These are phyloP conservation scores for Cephalopachus bancanus DNA, from an alignment of 2,797 vertebrate species.

Conservation along the genomic window DNA sequence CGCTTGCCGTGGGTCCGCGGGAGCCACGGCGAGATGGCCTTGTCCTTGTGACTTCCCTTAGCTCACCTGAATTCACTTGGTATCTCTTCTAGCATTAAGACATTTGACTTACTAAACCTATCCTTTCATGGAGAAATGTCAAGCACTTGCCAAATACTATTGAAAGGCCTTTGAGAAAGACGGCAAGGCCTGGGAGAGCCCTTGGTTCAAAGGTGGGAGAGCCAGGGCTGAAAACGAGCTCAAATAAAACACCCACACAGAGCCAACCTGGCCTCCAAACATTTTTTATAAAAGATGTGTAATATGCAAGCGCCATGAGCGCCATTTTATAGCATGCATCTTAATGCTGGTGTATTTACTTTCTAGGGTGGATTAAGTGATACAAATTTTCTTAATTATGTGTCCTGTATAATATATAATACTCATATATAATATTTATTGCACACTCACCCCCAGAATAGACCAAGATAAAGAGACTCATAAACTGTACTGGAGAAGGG, in stretches of 20 bases:
- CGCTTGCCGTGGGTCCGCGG: background rate
- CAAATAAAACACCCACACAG: background rate
- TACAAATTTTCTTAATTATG: slow-evolving; percentile 78
- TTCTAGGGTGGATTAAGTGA: slow-evolving; percentile 69
- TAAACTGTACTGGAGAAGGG: slow-evolving; percentile 63
- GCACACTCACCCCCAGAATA: slow-evolving; percentile 53
- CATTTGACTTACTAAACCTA: slow-evolving; percentile 24
- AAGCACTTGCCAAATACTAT: background rate
- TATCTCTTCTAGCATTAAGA: background rate
- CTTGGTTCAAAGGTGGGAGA: background rate
- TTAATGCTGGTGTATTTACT: slow-evolving; percentile 63
- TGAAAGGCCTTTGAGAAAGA: slow-evolving; percentile 38
- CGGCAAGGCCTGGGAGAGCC: background rate
- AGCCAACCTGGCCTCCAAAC: slow-evolving; percentile 39
- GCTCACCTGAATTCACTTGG: background rate
- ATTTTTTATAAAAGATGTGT: slow-evolving; percentile 22
- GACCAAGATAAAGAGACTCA: slow-evolving; percentile 64
- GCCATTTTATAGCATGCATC: slow-evolving; percentile 53
- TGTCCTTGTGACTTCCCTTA: background rate
- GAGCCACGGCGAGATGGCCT: background rate
- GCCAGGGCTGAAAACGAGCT: background rate
- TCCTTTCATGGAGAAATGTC: slow-evolving; percentile 29
- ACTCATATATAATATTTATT: slow-evolving; percentile 69
- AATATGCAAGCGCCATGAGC: background rate
- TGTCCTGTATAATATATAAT: slow-evolving; percentile 63